phyloP scores from a whole-genome alignment of 2,797 vertebrate genomes.

The Emydoidea blandingii region DNA sequence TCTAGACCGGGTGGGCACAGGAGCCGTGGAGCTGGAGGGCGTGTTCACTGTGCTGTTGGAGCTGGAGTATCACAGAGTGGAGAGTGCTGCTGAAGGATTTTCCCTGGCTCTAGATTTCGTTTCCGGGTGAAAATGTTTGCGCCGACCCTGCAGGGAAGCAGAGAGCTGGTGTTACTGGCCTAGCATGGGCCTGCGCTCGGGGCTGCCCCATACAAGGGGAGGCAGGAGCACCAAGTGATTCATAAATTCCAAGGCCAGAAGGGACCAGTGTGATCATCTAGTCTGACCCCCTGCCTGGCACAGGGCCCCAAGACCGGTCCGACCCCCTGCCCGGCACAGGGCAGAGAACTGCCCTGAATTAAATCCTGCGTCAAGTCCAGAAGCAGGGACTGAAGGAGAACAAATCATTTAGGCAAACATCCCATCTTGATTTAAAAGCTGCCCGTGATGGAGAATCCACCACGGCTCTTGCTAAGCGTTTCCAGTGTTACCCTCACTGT shows the following conservation, averaged over 20 bases:
- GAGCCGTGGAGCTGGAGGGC: neutral
- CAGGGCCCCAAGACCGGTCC: no score
- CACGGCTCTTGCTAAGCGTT: no score
- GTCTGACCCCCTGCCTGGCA: neutral
- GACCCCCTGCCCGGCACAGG: no score
- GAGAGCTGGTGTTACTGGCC: rapidly evolving
- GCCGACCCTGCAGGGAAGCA: slow-evolving; percentile 45
- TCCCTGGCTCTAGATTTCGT: neutral
- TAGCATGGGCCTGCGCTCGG: neutral
- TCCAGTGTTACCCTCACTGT: neutral
- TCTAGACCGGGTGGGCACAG: neutral
- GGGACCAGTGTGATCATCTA: neutral
- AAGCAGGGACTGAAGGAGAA: neutral
- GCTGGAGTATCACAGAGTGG: neutral
- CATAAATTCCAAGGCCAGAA: neutral
- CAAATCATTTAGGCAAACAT: neutral
- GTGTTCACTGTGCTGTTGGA: neutral
- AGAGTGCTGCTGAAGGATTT: neutral
- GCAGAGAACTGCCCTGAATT: neutral
- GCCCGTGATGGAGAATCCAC: no score
- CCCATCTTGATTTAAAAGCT: no score
- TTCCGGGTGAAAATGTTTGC: slow-evolving; percentile 34
- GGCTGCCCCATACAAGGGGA: neutral
- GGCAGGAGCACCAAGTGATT: neutral
- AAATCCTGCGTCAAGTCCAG: no score